A percentile compares a stretch with the other conserved stretches of the same genome.
Evolutionary conservation across 2,797 vertebrate species (phyloP).

Genomic region (Hippopotamyrus pictus): DNA sequence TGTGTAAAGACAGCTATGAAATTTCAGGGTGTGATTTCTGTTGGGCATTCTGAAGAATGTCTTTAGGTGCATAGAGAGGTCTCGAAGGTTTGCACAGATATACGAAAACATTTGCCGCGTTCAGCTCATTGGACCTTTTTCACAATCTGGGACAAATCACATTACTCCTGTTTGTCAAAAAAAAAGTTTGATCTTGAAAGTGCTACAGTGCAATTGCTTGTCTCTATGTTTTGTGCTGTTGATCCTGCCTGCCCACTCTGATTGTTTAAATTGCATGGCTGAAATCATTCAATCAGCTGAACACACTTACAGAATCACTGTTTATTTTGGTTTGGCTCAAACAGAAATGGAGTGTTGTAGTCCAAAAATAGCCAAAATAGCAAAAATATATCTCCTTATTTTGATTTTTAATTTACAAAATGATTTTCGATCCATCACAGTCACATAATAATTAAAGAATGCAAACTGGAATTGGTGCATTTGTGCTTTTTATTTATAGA

Average conservation of each 20-base stretch:
- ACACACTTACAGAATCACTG: background rate
- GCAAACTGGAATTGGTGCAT: background rate
- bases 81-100: background rate
- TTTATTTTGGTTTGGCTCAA: background rate
- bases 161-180: background rate
- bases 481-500: background rate
- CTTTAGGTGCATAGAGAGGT: background rate
- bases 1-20: background rate
- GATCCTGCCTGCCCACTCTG: background rate
- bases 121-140: background rate
- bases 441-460: background rate
- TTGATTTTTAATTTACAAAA: background rate
- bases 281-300: background rate
- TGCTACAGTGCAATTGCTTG: background rate
- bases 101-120: background rate
- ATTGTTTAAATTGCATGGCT: background rate
- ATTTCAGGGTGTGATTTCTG: conserved; percentile 11
- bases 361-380: background rate
- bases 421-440: background rate
- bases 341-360: background rate
- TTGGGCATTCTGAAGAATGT: background rate
- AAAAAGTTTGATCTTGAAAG: background rate
- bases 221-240: background rate
- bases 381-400: background rate
- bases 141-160: background rate